Evolutionary conservation across 2,888 invertebrate genomes (phyloP).

Genomic region (Plusia festucae): DNA sequence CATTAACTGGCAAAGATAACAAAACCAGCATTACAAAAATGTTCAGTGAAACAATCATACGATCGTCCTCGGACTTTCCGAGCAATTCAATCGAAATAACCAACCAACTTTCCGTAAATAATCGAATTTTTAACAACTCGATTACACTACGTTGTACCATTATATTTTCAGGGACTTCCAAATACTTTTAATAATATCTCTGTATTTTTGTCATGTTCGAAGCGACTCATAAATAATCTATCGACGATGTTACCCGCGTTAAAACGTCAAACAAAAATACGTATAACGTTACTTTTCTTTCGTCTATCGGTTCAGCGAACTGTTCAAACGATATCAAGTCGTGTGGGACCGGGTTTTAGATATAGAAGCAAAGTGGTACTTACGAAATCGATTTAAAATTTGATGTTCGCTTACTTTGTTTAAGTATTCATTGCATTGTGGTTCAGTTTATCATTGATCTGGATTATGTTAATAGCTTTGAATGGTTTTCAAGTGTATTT

Average conservation of each 20-base stretch:
- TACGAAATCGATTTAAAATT: background rate
- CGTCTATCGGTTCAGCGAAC: constrained; percentile 27
- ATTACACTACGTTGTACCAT: constrained; percentile 33
- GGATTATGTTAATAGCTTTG: background rate
- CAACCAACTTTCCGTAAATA: constrained; percentile 11
- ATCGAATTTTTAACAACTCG: constrained; percentile 8
- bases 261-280: constrained; percentile 58
- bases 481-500: background rate
- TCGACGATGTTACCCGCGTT: constrained; percentile 57
- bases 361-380: background rate
- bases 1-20: background rate
- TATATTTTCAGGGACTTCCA: constrained; percentile 44
- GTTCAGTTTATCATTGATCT: background rate
- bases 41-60: background rate
- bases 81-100: constrained; percentile 15
- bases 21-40: background rate
- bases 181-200: constrained; percentile 36
- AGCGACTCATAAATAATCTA: constrained; percentile 67
- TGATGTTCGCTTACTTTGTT: background rate
- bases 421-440: background rate
- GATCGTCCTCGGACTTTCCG: background rate
- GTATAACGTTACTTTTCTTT: constrained; percentile 52
- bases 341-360: background rate
- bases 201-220: constrained; percentile 47
- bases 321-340: constrained; percentile 7